phyloP scores from a whole-genome alignment of 1,140 invertebrate genomes.

The Patella vulgata region DNA sequence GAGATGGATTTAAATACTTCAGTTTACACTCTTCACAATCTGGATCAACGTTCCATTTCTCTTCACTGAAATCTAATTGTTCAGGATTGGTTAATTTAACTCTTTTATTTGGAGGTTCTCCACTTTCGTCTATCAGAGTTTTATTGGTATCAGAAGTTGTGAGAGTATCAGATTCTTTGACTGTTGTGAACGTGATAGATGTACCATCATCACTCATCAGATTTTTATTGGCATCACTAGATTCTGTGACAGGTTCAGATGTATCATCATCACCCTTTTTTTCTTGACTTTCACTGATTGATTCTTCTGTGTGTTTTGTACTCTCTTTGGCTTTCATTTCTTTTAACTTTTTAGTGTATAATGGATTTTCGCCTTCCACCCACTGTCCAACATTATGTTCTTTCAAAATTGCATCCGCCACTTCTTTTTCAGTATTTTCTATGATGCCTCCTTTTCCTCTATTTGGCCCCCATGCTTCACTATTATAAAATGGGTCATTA shows the following conservation, averaged over 20 bases:
- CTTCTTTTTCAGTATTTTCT: conserved; percentile 89
- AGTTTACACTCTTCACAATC: conserved; percentile 94
- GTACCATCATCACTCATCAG: not conserved
- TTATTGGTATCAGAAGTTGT: not conserved
- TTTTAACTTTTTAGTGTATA: conserved; percentile 22
- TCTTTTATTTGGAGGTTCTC: not conserved
- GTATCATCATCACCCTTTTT: too few species aligned
- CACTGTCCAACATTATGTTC: conserved; percentile 42
- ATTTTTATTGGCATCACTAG: not conserved
- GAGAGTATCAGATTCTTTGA: too few species aligned
- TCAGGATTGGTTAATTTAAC: conserved; percentile 1
- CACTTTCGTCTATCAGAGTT: not conserved
- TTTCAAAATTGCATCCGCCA: conserved; percentile 38
- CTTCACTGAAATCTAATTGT: conserved; percentile 71
- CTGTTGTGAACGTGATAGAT: too few species aligned
- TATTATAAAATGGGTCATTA: conserved; percentile 91
- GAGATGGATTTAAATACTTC: conserved; percentile 88
- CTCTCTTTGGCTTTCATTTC: conserved; percentile 12
- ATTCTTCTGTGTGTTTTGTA: not conserved
- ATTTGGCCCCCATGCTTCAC: conserved; percentile 64
- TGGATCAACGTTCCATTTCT: conserved; percentile 82
- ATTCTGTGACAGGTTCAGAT: not conserved
- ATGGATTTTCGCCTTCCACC: conserved; percentile 28
- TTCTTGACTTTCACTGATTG: not conserved
- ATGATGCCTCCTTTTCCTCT: conserved; percentile 93